Percentiles rank a stretch among this genome's conserved stretches.
Conservation (phyloP, 1,140 invertebrate genomes). For the Papilio machaon region DNA sequence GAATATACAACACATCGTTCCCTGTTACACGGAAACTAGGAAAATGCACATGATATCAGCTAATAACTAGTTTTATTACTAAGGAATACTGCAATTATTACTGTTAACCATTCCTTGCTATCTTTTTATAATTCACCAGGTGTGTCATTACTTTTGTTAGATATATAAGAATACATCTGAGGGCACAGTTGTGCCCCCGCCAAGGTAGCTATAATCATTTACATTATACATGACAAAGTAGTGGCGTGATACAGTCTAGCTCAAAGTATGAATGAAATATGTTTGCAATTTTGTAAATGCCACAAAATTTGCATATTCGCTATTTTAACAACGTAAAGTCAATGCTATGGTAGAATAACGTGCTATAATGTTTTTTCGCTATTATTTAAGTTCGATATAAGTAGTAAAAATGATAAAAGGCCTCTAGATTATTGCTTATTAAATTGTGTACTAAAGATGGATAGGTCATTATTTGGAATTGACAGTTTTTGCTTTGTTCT, state of each 20-base stretch:
- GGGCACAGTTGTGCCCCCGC: not conserved
- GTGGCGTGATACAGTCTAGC: slow-evolving; percentile 14
- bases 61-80: too few relatives aligned
- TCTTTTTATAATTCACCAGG: not conserved
- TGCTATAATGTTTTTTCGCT: not conserved
- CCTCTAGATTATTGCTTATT: not conserved
- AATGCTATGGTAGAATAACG: not conserved
- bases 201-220: not conserved
- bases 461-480: too few relatives aligned
- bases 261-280: slow-evolving; percentile 21
- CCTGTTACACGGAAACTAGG: too few relatives aligned
- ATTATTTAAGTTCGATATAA: not conserved
- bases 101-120: not conserved
- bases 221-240: slow-evolving; percentile 3
- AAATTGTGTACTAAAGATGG: not conserved
- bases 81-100: too few relatives aligned
- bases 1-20: too few relatives aligned
- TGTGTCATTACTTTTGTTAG: not conserved
- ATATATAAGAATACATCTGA: not conserved
- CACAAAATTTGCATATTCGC: not conserved
- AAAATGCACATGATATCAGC: too few relatives aligned
- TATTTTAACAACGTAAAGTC: not conserved
- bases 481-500: too few relatives aligned
- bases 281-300: slow-evolving; percentile 20
- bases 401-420: not conserved